Conservation (phyloP, 2,888 invertebrate genomes). For the Drosophila yooni region DNA sequence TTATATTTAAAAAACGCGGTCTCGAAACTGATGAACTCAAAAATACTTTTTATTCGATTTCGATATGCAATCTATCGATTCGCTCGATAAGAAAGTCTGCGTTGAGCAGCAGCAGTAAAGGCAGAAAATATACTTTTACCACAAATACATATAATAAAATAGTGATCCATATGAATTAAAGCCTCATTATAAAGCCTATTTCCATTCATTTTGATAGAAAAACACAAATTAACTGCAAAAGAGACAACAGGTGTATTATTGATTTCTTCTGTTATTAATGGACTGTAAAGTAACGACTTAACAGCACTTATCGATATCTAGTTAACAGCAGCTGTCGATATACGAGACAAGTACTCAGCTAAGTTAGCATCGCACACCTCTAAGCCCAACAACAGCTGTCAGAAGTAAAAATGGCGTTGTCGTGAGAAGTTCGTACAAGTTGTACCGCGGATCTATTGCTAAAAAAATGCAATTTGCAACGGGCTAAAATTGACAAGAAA, state of each 20-base stretch:
- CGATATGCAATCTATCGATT: neutral
- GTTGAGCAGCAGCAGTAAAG: neutral
- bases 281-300: neutral
- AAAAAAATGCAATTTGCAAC: conserved; percentile 55
- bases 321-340: neutral
- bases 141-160: neutral
- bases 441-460: conserved; percentile 34
- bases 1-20: neutral
- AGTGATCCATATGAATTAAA: neutral
- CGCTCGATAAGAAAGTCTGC: neutral
- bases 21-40: neutral
- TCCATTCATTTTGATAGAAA: neutral
- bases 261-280: neutral
- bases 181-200: neutral
- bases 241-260: conserved; percentile 11
- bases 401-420: conserved; percentile 79
- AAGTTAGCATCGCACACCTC: conserved; percentile 26
- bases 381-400: conserved; percentile 50
- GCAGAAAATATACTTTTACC: no score
- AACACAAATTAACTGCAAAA: neutral
- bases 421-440: conserved; percentile 48
- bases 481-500: conserved; percentile 34
- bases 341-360: neutral
- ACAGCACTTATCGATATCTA: conserved; percentile 5
- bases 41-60: neutral